Evolutionary conservation across 2,888 invertebrate genomes (phyloP).

Genomic region (Rhaphigaster nebulosa): DNA sequence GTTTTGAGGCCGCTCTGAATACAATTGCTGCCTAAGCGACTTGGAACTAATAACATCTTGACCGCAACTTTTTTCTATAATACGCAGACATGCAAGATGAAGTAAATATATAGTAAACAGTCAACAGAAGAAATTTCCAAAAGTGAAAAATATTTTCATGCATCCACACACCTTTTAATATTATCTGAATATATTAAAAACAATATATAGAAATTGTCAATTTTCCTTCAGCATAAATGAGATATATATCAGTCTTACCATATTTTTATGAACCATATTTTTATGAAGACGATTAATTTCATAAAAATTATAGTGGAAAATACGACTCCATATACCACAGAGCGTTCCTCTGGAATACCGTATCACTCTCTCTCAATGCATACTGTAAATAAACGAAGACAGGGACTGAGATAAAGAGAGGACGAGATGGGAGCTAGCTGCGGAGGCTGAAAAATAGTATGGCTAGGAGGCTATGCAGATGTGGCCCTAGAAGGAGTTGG

Average conservation of each 20-base stretch:
- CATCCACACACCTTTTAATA: no score
- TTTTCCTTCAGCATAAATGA: no score
- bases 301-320: background rate
- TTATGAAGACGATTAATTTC: no score
- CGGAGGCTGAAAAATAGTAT: constrained; percentile 34
- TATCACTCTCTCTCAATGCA: background rate
- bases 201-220: no score
- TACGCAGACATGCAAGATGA: background rate
- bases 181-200: no score
- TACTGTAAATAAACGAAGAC: constrained; percentile 7
- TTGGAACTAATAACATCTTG: background rate
- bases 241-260: no score
- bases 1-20: background rate
- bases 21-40: background rate
- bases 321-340: background rate
- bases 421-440: background rate
- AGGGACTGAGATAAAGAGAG: constrained; percentile 31
- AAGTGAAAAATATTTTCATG: no score
- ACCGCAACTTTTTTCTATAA: background rate
- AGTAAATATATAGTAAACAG: background rate
- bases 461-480: constrained; percentile 36
- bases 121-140: background rate
- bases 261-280: no score
- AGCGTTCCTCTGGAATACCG: background rate
- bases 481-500: constrained; percentile 17